Base-by-base conservation (phyloP, 2,888 invertebrate genomes). In the Meta bourneti region DNA sequence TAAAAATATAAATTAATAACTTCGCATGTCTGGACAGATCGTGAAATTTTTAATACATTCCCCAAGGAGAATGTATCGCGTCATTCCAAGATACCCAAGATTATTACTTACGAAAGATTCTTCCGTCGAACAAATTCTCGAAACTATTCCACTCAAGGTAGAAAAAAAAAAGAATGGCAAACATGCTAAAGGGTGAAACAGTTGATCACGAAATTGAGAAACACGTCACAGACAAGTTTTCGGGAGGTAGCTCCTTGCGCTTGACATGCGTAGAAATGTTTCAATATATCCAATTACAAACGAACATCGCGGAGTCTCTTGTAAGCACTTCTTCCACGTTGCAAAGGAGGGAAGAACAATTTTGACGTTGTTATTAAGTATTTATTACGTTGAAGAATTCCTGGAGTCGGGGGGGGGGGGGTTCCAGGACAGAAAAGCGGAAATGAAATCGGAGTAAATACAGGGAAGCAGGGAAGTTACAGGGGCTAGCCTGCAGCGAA, bases 381-480 rank as follows among this genome's bases (percentile, higher is more conserved):
- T 87, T 87, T 87, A 87, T 87, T 87, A 87, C 79, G 71, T 72
- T 54, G 52, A 87, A 79, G 87, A 87, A 80, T 80, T 79, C 54
- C 54, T 74, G 13, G 87, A 52, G 16, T 11, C 70, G 49, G 71
- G n/a, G 83, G 72, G 19, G 8, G 48, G 69, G 77, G 75, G 61
- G 19, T 34, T 9, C 19, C 20, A 6, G 74, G 51, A 72, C 34
- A 80, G 52, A 72, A 87, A 80, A 86, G 70, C 81, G 88, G 88
- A 88, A 88, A 88, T 88, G 88, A 88, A 81, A 88, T 88, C 81
- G 80, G 81, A 88, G 81, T 81, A 88, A 88, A 88, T 81, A 88
- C 74, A 54, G 81, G 19, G 54, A 61, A 16, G 78, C 19, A 51
- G 34, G 52, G 69, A 8, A n/a, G 7, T 49, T 54, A 34, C 34